These are phyloP conservation scores for Spheniscus mendiculus DNA, from an alignment of 2,113 vertebrate species.

Conservation along the genomic window DNA sequence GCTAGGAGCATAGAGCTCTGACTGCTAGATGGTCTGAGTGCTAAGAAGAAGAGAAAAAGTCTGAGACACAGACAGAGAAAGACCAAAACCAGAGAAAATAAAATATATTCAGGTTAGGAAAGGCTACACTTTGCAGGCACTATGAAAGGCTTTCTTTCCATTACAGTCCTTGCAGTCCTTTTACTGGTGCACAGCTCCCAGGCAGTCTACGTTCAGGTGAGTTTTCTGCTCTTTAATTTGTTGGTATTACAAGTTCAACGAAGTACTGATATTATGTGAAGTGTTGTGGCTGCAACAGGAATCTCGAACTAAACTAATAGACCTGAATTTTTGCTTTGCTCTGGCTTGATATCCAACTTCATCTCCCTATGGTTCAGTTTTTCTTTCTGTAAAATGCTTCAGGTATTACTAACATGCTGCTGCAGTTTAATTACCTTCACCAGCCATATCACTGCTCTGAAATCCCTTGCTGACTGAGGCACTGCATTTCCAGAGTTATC, in stretches of 20 bases:
- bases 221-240: background rate
- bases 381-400: background rate
- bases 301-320: background rate
- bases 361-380: background rate
- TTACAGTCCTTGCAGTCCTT: background rate
- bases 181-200: background rate
- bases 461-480: background rate
- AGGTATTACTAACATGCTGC: background rate
- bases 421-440: background rate
- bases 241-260: background rate
- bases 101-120: background rate
- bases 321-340: background rate
- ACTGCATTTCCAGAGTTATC: background rate
- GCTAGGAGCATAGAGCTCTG: background rate
- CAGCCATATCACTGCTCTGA: background rate
- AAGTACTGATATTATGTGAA: background rate
- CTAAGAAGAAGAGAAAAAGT: background rate
- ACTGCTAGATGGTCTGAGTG: background rate
- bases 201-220: constrained; percentile 43
- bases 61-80: background rate
- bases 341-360: background rate
- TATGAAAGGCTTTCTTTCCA: constrained; percentile 1
- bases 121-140: background rate
- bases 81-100: background rate
- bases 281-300: background rate